These are phyloP conservation scores for Capricornis sumatraensis DNA, from an alignment of 2,113 vertebrate species.

Conservation along the genomic window DNA sequence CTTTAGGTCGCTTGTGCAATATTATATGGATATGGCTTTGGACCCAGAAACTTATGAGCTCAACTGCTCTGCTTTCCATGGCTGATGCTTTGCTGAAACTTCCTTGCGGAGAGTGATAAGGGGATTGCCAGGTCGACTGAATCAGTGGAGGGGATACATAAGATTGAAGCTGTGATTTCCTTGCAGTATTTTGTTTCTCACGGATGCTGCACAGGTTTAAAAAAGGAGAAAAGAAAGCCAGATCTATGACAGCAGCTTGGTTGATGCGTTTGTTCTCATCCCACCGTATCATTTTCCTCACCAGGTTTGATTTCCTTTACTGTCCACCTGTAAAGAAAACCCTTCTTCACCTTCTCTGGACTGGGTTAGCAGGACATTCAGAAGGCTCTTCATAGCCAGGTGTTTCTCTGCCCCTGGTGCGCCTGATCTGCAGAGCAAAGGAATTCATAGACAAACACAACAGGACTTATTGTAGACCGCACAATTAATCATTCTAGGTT, in stretches of 20 bases:
- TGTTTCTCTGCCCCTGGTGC: conserved; percentile 53
- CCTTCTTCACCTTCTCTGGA: not conserved
- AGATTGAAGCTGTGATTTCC: not conserved
- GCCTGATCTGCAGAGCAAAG: conserved; percentile 53
- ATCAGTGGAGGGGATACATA: not conserved
- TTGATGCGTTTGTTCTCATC: not conserved
- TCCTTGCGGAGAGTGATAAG: not conserved
- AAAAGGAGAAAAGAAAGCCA: not conserved
- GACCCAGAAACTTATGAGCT: not conserved
- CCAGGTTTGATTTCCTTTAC: not conserved
- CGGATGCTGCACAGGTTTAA: not conserved
- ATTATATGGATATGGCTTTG: not conserved
- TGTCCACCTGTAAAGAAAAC: conserved; percentile 39
- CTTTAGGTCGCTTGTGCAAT: not conserved
- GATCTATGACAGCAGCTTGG: not conserved
- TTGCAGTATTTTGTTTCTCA: not conserved
- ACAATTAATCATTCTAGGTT: conserved; percentile 70
- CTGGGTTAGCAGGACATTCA: not conserved
- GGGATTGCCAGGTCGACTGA: not conserved
- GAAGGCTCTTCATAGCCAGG: conserved; percentile 22
- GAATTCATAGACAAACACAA: conserved; percentile 61
- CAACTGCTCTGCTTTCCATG: not conserved
- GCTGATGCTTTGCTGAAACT: not conserved
- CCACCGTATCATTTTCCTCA: not conserved
- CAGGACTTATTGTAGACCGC: conserved; percentile 45